Evolutionary conservation across 2,113 vertebrate genomes (phyloP).

Genomic region (Nothobranchius furzeri): DNA sequence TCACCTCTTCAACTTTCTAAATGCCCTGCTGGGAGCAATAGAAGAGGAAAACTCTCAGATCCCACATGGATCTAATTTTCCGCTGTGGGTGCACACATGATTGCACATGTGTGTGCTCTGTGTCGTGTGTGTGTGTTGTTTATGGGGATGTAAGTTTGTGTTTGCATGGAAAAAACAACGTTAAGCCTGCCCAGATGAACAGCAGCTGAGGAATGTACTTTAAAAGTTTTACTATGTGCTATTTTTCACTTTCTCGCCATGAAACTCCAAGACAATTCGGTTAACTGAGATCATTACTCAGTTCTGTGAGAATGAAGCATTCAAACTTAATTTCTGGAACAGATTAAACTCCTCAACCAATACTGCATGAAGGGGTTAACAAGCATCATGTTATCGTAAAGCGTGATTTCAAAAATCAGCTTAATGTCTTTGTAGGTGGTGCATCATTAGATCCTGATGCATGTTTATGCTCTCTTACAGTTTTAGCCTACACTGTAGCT

Average conservation of each 20-base stretch:
- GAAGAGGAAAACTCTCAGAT: conserved; percentile 9
- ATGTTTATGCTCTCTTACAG: too few relatives aligned
- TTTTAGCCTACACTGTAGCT: too few relatives aligned
- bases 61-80: conserved; percentile 41
- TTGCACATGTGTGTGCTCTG: not conserved
- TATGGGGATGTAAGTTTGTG: not conserved
- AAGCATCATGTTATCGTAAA: too few relatives aligned
- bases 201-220: not conserved
- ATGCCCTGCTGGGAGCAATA: conserved; percentile 27
- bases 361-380: not conserved
- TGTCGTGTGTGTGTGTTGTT: not conserved
- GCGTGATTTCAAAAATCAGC: too few relatives aligned
- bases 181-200: not conserved
- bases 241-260: not conserved
- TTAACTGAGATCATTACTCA: not conserved
- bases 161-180: not conserved
- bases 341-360: not conserved
- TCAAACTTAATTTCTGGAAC: not conserved
- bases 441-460: too few relatives aligned
- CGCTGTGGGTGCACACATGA: not conserved
- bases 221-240: not conserved
- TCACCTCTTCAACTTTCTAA: conserved; percentile 30
- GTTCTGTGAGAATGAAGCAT: not conserved
- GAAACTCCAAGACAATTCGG: not conserved
- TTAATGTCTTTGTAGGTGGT: too few relatives aligned